Evolutionary conservation across 2,888 invertebrate genomes (phyloP).

Genomic region (Xylota segnis): DNA sequence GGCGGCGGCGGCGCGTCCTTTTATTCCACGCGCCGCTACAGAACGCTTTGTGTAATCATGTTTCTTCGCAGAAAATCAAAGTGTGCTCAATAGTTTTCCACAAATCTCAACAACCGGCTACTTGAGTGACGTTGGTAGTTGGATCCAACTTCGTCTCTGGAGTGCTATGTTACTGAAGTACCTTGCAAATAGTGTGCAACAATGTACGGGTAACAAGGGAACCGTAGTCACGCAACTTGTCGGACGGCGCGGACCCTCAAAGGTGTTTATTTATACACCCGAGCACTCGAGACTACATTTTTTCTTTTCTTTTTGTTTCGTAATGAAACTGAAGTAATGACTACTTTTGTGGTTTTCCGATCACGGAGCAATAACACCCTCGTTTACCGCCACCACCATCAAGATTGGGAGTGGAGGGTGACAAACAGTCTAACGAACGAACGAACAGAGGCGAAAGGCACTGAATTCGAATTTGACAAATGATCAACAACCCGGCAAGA

Average conservation of each 20-base stretch:
- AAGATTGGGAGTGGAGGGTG: not conserved
- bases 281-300: not conserved
- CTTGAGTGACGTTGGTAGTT: conserved; percentile 49
- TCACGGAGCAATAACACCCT: conserved; percentile 65
- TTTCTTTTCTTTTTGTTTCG: conserved; percentile 41
- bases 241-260: conserved; percentile 53
- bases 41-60: conserved; percentile 39
- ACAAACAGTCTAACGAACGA: no score
- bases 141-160: conserved; percentile 31
- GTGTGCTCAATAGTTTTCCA: conserved; percentile 44
- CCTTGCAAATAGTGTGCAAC: conserved; percentile 60
- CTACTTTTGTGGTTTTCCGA: conserved; percentile 74
- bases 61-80: conserved; percentile 48
- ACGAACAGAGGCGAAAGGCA: conserved; percentile 22
- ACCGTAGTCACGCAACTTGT: conserved; percentile 69
- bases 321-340: conserved; percentile 64
- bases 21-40: conserved; percentile 23
- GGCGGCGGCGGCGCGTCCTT: conserved; percentile 5
- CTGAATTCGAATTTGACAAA: conserved; percentile 51
- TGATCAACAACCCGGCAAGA: conserved; percentile 35
- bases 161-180: conserved; percentile 65
- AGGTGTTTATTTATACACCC: conserved; percentile 71
- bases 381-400: conserved; percentile 30
- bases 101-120: conserved; percentile 46
- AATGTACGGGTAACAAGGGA: conserved; percentile 46